Conservation (phyloP, 2,888 invertebrate genomes). For the Panzeria rudis region DNA sequence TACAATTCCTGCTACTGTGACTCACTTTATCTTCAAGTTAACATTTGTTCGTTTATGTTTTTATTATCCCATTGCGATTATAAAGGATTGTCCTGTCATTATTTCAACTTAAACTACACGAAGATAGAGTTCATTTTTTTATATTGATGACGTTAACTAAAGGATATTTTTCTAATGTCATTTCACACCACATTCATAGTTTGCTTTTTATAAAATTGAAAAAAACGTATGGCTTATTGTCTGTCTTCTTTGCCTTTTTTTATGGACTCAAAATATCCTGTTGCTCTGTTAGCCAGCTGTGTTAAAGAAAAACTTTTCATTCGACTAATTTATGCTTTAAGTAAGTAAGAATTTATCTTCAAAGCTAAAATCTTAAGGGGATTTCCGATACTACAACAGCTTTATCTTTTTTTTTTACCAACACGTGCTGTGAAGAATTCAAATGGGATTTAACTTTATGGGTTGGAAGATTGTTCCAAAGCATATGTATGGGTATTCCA, state of each 20-base stretch:
- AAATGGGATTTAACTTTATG: background rate
- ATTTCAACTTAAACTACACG: background rate
- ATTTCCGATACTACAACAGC: background rate
- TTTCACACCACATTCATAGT: background rate
- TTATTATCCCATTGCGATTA: background rate
- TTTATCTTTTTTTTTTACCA: background rate
- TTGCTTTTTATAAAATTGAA: background rate
- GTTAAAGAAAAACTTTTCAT: background rate
- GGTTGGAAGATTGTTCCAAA: background rate
- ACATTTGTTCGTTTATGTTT: background rate
- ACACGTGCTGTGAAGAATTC: background rate
- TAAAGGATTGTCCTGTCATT: background rate
- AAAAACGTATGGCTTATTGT: background rate
- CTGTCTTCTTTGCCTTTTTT: background rate
- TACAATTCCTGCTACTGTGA: background rate
- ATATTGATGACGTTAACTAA: background rate
- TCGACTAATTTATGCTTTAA: background rate
- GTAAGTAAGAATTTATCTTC: background rate
- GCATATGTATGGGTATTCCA: background rate
- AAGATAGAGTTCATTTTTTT: background rate
- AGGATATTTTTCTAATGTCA: background rate
- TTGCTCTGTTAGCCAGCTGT: background rate
- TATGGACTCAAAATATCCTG: background rate
- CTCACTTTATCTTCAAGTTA: background rate
- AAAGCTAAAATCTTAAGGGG: background rate